Evolutionary conservation across 2,888 invertebrate species (phyloP).

Genomic region (Microchrysa polita): DNA sequence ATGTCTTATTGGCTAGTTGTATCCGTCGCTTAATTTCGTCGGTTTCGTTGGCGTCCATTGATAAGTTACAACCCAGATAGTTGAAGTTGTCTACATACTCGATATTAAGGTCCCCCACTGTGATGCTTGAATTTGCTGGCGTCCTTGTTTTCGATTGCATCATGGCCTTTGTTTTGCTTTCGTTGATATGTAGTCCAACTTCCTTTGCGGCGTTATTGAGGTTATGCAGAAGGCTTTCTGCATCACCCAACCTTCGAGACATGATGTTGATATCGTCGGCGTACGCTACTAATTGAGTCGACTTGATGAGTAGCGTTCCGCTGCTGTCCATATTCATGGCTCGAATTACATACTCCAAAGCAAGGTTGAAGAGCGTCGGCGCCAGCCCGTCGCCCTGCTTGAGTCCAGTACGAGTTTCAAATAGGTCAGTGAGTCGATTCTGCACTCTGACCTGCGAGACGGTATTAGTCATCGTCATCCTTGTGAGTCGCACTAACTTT

Average conservation of each 20-base stretch:
- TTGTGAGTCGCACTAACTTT: too few relatives aligned
- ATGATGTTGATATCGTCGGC: conserved; percentile 1
- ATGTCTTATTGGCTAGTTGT: not conserved
- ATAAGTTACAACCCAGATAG: not conserved
- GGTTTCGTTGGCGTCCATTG: not conserved
- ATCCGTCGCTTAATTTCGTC: conserved; percentile 8
- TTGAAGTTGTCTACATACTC: not conserved
- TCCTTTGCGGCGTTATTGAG: not conserved
- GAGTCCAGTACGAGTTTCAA: not conserved
- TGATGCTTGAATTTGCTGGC: not conserved
- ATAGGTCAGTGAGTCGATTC: not conserved
- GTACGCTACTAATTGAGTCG: conserved; percentile 1
- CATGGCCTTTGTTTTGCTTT: not conserved
- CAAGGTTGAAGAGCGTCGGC: not conserved
- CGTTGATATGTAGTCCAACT: not conserved
- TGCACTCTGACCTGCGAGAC: not conserved
- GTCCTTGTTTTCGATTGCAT: not conserved
- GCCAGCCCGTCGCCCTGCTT: not conserved
- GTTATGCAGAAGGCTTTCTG: not conserved
- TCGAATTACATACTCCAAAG: not conserved
- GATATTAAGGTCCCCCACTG: not conserved
- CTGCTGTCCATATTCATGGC: not conserved
- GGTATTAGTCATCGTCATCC: too few relatives aligned
- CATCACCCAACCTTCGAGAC: not conserved
- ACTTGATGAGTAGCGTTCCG: not conserved